Evolutionary conservation across 2,797 vertebrate genomes (phyloP), one percentile per base, ranked within the genome.

Genomic region (Alosa sapidissima): DNA sequence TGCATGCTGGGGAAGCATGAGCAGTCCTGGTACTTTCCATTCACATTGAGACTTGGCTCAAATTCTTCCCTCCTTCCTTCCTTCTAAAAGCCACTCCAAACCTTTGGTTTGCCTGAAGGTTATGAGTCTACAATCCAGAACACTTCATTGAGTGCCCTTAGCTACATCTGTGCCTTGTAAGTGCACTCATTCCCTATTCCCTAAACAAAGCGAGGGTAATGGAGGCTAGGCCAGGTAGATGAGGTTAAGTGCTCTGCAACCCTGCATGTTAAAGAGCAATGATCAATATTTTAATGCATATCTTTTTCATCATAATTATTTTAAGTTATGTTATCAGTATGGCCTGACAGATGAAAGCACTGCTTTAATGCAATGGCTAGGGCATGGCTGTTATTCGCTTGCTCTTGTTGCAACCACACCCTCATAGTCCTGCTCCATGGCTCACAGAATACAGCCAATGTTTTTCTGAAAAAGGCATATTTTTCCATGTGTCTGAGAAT

Each of bases 261-360:
- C 72, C 16, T 21, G 72, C 47, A 78, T 47, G 10, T 78, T 7
- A 78, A 19, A 78, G 72, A 78, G 14, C 41, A 8, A 5, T 7
- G 16, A 16, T n/a, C 41, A 19, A 2, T 47, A 45, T 78, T 78
- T 78, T 47, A 45, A 47, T 9, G 41, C 19, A 7, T 16, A 78
- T 78, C 72, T 78, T 36, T 36, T 75, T 72, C n/a, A 72, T 72
- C 68, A 41, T 78, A 78, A 78, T 47, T 36, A 47, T 78, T 47
- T 78, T 7, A 47, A 19, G 11, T 41, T 45, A 21, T 19, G 45
- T 78, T 78, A 78, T 45, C 41, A 19, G 72, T 78, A 75, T 75
- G 19, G 14, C 36, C 19, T 7, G 41, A 45, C 72, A 45, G 36
- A 78, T 28, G 19, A 47, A 21, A 78, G 41, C 36, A 47, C 72